These are phyloP conservation scores for Meghimatium bilineatum DNA, from an alignment of 2,888 invertebrate species.

Conservation along the genomic window DNA sequence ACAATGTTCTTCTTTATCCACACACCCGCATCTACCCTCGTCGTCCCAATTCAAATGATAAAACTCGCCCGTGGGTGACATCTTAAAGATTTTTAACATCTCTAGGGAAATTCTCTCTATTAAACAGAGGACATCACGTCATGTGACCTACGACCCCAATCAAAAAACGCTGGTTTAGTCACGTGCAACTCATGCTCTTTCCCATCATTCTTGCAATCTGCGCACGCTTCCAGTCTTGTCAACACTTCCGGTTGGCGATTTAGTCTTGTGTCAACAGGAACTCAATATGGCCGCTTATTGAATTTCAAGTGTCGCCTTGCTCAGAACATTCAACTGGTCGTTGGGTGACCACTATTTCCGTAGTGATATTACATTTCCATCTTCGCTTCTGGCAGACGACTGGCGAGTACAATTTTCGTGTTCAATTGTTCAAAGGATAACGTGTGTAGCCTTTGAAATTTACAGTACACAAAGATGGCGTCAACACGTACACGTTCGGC, in stretches of 20 bases:
- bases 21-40: too few relatives aligned
- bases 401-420: too few relatives aligned
- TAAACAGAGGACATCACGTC: not conserved
- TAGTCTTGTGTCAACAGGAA: conserved; percentile 21
- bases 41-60: too few relatives aligned
- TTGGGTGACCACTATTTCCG: not conserved
- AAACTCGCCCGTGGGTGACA: not conserved
- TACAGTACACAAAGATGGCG: too few relatives aligned
- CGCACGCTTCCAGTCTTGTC: conserved; percentile 26
- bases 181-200: conserved; percentile 22
- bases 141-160: conserved; percentile 25
- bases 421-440: too few relatives aligned
- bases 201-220: conserved; percentile 23
- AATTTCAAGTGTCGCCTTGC: not conserved
- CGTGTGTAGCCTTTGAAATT: too few relatives aligned
- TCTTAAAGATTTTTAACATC: not conserved
- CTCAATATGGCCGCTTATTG: conserved; percentile 35
- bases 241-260: conserved; percentile 25
- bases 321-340: not conserved
- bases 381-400: too few relatives aligned
- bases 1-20: too few relatives aligned
- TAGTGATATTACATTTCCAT: not conserved
- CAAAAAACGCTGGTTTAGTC: conserved; percentile 18
- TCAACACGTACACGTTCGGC: too few relatives aligned
- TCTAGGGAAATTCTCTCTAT: not conserved